Evolutionary conservation across 2,888 invertebrate species (phyloP).

Genomic region (Drosophila niveifrons): DNA sequence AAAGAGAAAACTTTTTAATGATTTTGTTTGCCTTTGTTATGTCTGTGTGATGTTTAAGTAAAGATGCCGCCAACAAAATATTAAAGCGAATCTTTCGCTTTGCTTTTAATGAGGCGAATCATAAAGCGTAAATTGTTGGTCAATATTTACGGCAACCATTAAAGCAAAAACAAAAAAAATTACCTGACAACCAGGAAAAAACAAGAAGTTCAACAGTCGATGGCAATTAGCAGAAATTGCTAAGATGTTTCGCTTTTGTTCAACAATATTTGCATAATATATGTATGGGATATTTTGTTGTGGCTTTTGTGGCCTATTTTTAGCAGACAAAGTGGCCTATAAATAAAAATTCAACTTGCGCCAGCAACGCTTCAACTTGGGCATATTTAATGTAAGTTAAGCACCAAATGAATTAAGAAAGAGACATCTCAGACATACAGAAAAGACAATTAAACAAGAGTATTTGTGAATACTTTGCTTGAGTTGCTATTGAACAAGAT

Average conservation of each 20-base stretch:
- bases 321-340: conserved; percentile 44
- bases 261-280: conserved; percentile 10
- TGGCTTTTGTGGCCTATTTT: conserved; percentile 43
- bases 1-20: conserved; percentile 19
- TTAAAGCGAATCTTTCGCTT: background rate
- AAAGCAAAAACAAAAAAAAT: background rate
- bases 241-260: conserved; percentile 24
- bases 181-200: conserved; percentile 9
- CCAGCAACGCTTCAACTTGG: conserved; percentile 3
- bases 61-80: conserved; percentile 1
- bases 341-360: conserved; percentile 34
- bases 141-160: background rate
- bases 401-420: background rate
- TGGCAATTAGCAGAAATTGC: conserved; percentile 37
- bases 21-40: background rate
- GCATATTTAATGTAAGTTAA: conserved; percentile 31
- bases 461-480: background rate
- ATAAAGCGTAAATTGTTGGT: conserved; percentile 15
- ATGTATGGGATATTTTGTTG: conserved; percentile 4
- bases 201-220: conserved; percentile 4
- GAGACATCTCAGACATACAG: background rate
- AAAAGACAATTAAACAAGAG: background rate
- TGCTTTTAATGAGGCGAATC: background rate
- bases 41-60: background rate
- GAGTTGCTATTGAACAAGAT: background rate